Percentiles rank a stretch among this genome's conserved stretches.
Evolutionary conservation across 2,113 vertebrate species (phyloP).

Genomic region (Marmota monax): DNA sequence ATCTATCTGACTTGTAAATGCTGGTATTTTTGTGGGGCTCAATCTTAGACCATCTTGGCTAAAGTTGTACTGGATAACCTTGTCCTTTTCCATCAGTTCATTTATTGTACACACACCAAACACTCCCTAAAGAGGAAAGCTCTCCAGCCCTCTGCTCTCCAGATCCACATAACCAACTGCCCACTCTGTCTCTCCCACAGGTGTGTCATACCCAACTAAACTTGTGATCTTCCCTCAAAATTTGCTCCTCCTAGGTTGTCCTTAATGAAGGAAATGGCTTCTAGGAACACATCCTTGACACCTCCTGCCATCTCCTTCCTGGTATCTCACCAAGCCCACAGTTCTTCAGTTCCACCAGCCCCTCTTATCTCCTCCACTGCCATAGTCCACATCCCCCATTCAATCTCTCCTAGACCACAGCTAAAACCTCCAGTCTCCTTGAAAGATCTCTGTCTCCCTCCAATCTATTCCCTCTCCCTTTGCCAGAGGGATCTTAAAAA

Average conservation of each 20-base stretch:
- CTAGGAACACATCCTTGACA: background rate
- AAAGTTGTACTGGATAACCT: background rate
- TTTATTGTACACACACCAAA: too few relatives aligned
- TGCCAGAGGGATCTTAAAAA: background rate
- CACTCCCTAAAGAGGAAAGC: background rate
- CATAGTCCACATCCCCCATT: background rate
- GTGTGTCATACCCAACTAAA: background rate
- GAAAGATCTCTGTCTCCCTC: background rate
- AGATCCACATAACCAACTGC: background rate
- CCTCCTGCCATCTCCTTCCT: background rate
- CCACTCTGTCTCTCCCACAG: background rate
- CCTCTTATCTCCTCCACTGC: background rate
- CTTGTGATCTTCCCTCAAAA: background rate
- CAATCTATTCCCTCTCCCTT: background rate
- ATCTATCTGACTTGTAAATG: background rate
- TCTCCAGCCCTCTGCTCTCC: background rate
- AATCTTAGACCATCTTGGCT: background rate
- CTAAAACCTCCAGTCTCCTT: background rate
- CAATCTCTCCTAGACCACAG: background rate
- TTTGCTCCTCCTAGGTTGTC: background rate
- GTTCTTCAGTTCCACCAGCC: background rate
- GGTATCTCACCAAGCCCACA: background rate
- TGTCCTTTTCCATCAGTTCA: background rate
- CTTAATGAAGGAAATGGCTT: background rate
- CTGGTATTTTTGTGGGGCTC: background rate